phyloP scores from a whole-genome alignment of 2,113 vertebrate genomes.

The Solenodon paradoxus region DNA sequence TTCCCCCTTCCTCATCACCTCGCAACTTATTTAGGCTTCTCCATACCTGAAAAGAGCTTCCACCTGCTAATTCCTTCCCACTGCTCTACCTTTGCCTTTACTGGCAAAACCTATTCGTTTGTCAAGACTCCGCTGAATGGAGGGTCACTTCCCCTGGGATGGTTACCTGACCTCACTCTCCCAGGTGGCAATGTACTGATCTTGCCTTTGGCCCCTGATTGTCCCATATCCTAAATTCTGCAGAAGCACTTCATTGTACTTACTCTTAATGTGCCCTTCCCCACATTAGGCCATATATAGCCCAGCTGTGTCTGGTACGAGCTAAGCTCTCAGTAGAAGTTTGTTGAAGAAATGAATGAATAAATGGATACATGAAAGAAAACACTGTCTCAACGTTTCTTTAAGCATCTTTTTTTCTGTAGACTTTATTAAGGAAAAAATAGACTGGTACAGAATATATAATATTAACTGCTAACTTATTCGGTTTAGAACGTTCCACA shows the following conservation, averaged over 20 bases:
- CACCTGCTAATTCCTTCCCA: too few relatives aligned
- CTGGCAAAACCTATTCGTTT: not conserved
- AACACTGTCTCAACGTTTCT: not conserved
- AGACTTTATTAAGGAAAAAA: not conserved
- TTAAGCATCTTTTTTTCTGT: not conserved
- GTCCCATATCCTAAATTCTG: not conserved
- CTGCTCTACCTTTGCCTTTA: accelerated
- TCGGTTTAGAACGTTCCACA: not conserved
- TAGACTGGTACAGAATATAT: not conserved
- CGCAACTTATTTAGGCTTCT: too few relatives aligned
- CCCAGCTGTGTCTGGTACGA: accelerated
- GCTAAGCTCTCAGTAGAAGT: not conserved
- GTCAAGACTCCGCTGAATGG: not conserved
- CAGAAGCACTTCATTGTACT: not conserved
- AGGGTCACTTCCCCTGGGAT: not conserved
- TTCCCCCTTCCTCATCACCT: too few relatives aligned
- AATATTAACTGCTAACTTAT: not conserved
- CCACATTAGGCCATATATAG: too few relatives aligned
- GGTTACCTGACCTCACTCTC: not conserved
- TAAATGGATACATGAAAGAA: not conserved
- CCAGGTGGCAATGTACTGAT: not conserved
- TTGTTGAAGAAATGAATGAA: too few relatives aligned
- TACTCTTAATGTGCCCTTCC: not conserved
- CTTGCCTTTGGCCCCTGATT: not conserved
- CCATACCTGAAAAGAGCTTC: too few relatives aligned